phyloP scores from a whole-genome alignment of 2,797 vertebrate genomes.

The Sebastes steindachneri region DNA sequence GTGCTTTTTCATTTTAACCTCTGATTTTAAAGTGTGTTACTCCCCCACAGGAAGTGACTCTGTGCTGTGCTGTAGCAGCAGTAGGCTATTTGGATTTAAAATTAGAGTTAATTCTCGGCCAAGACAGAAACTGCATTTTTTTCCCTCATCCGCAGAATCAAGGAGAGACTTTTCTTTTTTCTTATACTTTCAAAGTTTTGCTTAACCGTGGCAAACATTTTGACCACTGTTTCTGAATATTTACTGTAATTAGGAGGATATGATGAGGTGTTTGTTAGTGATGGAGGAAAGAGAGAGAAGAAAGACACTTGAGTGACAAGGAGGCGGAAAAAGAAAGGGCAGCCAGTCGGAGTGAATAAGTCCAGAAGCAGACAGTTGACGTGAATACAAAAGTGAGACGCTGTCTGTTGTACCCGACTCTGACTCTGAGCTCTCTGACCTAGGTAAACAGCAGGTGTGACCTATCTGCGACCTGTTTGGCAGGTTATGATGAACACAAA shows the following conservation, averaged over 20 bases:
- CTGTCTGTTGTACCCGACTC: background rate
- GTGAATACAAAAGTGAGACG: background rate
- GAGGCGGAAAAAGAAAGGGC: background rate
- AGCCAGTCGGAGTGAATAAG: background rate
- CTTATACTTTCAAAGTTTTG: background rate
- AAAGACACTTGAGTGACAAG: background rate
- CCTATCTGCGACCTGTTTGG: conserved; percentile 17
- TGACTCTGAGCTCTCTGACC: background rate
- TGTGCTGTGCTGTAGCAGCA: background rate
- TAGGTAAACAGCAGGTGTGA: background rate
- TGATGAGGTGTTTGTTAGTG: background rate
- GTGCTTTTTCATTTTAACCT: conserved; percentile 33
- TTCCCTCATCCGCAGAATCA: background rate
- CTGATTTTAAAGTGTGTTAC: conserved; percentile 15
- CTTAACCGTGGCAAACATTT: background rate
- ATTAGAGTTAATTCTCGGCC: background rate
- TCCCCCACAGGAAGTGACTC: conserved; percentile 36
- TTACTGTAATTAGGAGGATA: background rate
- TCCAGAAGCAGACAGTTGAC: conserved; percentile 1
- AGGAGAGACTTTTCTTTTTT: background rate
- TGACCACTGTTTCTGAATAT: background rate
- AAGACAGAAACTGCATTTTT: background rate
- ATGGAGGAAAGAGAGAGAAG: background rate
- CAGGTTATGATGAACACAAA: conserved; percentile 26
- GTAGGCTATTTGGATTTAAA: conserved; percentile 6